A percentile compares a stretch with the other conserved stretches of the same genome.
These are phyloP conservation scores for Caenorhabditis japonica DNA, from an alignment of 2,888 invertebrate species.

Conservation along the genomic window DNA sequence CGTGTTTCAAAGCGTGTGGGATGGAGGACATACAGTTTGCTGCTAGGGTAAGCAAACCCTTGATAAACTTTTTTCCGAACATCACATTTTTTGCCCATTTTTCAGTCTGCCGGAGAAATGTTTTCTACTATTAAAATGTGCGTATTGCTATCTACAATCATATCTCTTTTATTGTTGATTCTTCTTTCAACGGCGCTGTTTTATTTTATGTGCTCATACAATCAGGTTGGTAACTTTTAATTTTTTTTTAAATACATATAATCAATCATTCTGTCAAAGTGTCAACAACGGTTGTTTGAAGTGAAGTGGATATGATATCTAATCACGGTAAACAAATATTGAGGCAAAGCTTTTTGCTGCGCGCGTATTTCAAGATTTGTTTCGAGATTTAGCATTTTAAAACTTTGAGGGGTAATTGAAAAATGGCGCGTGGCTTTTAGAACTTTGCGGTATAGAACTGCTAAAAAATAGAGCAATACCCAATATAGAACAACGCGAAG, in stretches of 20 bases:
- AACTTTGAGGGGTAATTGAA: no score
- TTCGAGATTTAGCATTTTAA: no score
- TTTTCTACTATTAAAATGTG: constrained; percentile 66
- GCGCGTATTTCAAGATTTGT: not conserved
- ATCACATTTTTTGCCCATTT: constrained; percentile 4
- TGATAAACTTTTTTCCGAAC: not conserved
- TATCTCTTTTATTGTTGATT: constrained; percentile 54
- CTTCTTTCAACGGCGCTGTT: constrained; percentile 53
- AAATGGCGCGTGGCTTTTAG: no score
- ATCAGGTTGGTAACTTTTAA: constrained; percentile 49
- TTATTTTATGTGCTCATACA: constrained; percentile 51
- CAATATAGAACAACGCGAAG: no score
- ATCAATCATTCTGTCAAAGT: not conserved
- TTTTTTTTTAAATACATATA: not conserved
- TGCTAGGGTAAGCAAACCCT: constrained; percentile 62
- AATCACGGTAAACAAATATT: no score
- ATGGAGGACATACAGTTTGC: constrained; percentile 75
- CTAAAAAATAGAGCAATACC: no score
- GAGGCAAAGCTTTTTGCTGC: no score
- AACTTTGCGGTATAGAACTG: no score
- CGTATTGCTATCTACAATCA: constrained; percentile 60
- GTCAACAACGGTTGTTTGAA: constrained; percentile 16
- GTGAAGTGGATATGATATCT: no score
- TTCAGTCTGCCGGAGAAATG: constrained; percentile 74
- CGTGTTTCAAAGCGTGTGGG: constrained; percentile 75